Base-by-base conservation (phyloP, 2,797 vertebrate species). In the Sparidentex hasta region DNA sequence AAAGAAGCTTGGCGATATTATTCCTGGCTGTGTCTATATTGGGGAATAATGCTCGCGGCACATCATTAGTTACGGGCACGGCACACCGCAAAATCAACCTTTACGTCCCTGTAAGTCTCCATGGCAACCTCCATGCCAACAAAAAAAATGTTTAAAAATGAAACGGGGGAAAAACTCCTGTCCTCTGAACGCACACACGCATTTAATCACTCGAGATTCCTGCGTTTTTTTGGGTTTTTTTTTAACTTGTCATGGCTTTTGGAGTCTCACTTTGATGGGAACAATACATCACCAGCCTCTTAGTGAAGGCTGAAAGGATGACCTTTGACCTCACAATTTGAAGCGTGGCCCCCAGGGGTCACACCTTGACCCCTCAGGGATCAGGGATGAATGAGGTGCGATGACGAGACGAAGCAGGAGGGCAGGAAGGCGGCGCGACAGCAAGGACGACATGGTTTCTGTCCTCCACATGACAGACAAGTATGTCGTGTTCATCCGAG, bases 311-410 rank as follows among this genome's bases (percentile, higher is more conserved):
- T 68, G 74, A 82, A 70, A 76, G 68, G 61, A 21, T 58, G 82
- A 89, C 88, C 83, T 91, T 58, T 85, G 82, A 90, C 88, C 84
- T 71, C 66, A 7, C 74, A 41, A 56, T 85, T 50, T 84, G 58
- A 87, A 76, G 80, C 67, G 6, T 58, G 23, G 64, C n/a, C 75
- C 51, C 43, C 18, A n/a, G 1, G 52, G 85, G 89, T 83, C 79
- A 76, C 58, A 75, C 66, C 72, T 84, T 87, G 80, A 87, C 78
- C 87, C 72, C 44, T 48, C 51, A 18, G 71, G 67, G 87, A 78
- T 84, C 82, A 63, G 57, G 52, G 65, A 82, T 80, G 80, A 90
- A 92, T 91, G 91, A 90, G 84, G 89, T 87, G 86, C 27, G 82
- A 83, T 25, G 38, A 81, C 7, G 75, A 90, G 83, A 38, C 63